Base-by-base conservation (phyloP, 2,797 vertebrate species). In the Microhierax caerulescens region DNA sequence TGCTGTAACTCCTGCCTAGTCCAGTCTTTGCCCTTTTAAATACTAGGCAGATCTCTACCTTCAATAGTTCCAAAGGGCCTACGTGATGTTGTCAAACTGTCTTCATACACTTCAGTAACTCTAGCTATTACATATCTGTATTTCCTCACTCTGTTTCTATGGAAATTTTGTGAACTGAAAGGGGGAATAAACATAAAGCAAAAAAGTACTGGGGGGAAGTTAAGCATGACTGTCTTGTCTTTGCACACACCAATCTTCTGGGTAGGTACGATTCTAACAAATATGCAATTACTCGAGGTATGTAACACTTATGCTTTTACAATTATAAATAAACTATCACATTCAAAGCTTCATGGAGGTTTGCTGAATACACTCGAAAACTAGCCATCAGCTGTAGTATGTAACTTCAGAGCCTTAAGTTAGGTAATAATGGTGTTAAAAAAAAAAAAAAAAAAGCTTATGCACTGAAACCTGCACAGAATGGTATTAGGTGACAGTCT, bases 321-420 rank as follows among this genome's bases (percentile, higher is more conserved):
- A 92, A 80, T 68, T 87, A 47, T 16, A 92, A 97, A 96, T 97
- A 95, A 96, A 95, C 51, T 75, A 15, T 37, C 77, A 45, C 89
- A 77, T 91, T 87, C 78, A 74, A 73, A 87, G 28, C 36, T 93
- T 85, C 17, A 5, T 65, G 48, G 56, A 77, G 41, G 59, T 1
- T 79, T 86, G 56, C 28, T 94, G 73, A 51, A 3, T 69, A 57
- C 5, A 25, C 6, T 53, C 30, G 41, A 23, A 85, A 37, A 47
- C 13, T 22, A 61, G 24, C 14, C 9, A 28, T 51, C 17, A 18
- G 67, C 41, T 70, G 9, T 41, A 21, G 45, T 37, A 22, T 0
- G 0, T 67, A 53, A 51, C 45, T 77, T 69, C 4, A 51, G 39
- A 23, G 21, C 19, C 30, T 48, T 28, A 81, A 13, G 11, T 53